Conservation (phyloP, 2,113 vertebrate species). For the Thunnus thynnus region DNA sequence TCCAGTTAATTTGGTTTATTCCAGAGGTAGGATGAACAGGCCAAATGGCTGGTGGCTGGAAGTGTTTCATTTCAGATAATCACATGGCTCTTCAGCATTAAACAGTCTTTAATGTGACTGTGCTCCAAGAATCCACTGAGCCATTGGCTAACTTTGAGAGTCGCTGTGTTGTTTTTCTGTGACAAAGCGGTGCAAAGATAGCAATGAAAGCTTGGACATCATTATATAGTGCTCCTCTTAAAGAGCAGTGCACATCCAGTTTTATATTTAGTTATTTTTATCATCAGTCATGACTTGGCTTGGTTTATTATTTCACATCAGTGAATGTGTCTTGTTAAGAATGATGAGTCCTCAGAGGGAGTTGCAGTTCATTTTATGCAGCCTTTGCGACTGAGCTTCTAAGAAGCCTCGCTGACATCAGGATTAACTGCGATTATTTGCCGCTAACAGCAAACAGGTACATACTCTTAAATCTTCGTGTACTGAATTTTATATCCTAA, state of each 20-base stretch:
- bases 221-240: neutral
- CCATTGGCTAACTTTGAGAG: conserved; percentile 22
- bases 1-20: conserved; percentile 48
- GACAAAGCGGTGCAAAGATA: neutral
- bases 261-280: conserved; percentile 19
- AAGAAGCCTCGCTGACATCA: conserved; percentile 42
- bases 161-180: conserved; percentile 20
- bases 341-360: conserved; percentile 45
- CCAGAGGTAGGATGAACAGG: conserved; percentile 26
- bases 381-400: conserved; percentile 56
- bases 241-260: neutral
- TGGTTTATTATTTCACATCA: conserved; percentile 32
- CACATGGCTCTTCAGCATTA: conserved; percentile 17
- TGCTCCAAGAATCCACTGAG: conserved; percentile 28
- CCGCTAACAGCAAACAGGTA: conserved; percentile 55
- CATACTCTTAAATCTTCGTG: conserved; percentile 25
- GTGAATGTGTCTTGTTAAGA: conserved; percentile 30
- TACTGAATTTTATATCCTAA: conserved; percentile 20
- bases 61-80: conserved; percentile 51
- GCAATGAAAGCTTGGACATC: neutral
- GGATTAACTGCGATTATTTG: conserved; percentile 62
- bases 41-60: conserved; percentile 37
- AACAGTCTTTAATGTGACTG: conserved; percentile 16
- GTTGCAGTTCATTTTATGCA: conserved; percentile 45
- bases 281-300: neutral